phyloP scores from a whole-genome alignment of 2,888 invertebrate genomes.

The Gasteruption jaculator region DNA sequence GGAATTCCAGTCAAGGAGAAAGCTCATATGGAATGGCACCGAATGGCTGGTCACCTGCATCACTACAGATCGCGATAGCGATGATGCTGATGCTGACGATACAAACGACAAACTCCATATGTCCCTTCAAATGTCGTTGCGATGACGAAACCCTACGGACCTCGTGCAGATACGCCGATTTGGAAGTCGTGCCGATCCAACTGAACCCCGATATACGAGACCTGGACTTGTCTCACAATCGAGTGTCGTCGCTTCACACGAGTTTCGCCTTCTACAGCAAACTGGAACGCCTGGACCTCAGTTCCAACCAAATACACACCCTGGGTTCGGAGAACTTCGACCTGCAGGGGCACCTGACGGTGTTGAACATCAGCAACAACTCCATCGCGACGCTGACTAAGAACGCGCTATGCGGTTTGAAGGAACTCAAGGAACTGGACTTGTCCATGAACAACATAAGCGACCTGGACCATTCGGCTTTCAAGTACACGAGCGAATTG shows the following conservation, averaged over 20 bases:
- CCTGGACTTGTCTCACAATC: constrained; percentile 80
- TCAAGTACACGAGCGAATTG: constrained; percentile 71
- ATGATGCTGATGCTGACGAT: constrained; percentile 45
- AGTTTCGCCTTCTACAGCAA: constrained; percentile 77
- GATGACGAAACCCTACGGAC: constrained; percentile 73
- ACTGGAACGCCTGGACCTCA: constrained; percentile 75
- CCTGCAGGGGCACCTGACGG: constrained; percentile 68
- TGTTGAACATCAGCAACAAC: constrained; percentile 75
- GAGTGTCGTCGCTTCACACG: constrained; percentile 73
- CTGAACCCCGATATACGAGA: constrained; percentile 81
- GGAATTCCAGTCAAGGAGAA: constrained; percentile 32
- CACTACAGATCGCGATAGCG: constrained; percentile 52
- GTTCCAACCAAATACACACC: constrained; percentile 74
- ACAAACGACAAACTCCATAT: constrained; percentile 60
- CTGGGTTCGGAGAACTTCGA: constrained; percentile 81
- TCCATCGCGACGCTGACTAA: constrained; percentile 67
- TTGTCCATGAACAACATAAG: constrained; percentile 75
- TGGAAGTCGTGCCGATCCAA: constrained; percentile 84
- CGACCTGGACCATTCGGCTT: constrained; percentile 69
- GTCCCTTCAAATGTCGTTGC: constrained; percentile 78
- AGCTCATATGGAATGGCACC: constrained; percentile 54
- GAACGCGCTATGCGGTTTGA: constrained; percentile 72
- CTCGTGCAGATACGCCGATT: constrained; percentile 71
- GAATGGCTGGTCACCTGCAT: constrained; percentile 51
- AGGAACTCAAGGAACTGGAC: constrained; percentile 64